Percentiles rank a stretch among this genome's conserved stretches.
phyloP scores from a whole-genome alignment of 2,888 invertebrate species.

The Ophioninae sp. region DNA sequence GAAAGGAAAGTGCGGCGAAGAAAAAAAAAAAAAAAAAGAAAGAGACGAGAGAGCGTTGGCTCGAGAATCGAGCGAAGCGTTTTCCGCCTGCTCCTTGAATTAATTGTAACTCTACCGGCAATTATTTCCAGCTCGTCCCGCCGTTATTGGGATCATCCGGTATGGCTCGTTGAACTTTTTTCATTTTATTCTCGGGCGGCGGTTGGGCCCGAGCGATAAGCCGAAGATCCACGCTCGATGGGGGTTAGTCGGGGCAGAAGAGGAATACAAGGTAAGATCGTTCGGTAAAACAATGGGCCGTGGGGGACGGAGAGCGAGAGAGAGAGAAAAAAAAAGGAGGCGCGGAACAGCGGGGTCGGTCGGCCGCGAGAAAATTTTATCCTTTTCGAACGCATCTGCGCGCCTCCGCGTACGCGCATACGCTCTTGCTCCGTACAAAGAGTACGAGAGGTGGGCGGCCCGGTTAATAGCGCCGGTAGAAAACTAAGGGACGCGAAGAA shows the following conservation, averaged over 20 bases:
- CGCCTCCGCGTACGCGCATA: constrained; percentile 16
- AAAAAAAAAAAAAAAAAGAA: not conserved
- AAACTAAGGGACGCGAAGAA: constrained; percentile 37
- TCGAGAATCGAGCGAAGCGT: not conserved
- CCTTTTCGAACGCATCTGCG: constrained; percentile 14
- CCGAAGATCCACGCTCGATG: not conserved
- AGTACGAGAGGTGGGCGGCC: constrained; percentile 28
- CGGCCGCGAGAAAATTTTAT: constrained; percentile 26
- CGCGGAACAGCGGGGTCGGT: no score
- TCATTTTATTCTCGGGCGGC: not conserved
- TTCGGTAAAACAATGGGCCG: constrained; percentile 38
- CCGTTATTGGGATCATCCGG: not conserved
- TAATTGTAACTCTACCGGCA: not conserved
- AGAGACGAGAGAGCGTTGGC: not conserved
- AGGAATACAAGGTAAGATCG: constrained; percentile 5
- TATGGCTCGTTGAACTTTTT: not conserved
- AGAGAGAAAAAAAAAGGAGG: not conserved
- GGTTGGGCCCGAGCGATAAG: not conserved
- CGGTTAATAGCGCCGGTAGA: constrained; percentile 44
- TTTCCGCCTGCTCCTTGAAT: not conserved
- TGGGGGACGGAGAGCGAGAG: not conserved
- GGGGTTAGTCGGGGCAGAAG: not conserved
- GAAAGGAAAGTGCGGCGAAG: not conserved
- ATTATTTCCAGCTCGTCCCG: not conserved
- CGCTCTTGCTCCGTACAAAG: not conserved